Conservation (phyloP, 2,797 vertebrate genomes). For the Salmo trutta region DNA sequence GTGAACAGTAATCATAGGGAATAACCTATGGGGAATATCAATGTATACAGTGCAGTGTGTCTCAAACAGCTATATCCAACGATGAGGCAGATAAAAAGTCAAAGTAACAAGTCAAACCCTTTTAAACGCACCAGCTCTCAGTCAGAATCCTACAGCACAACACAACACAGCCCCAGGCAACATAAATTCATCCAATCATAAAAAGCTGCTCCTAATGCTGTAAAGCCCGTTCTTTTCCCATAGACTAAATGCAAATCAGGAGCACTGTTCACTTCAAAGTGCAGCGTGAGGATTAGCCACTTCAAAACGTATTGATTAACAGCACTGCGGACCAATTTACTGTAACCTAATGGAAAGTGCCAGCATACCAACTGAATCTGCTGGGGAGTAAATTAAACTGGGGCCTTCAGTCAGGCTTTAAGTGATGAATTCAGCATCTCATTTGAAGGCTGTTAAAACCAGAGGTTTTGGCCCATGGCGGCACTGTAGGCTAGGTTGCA, state of each 20-base stretch:
- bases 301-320: constrained; percentile 28
- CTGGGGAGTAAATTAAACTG: constrained; percentile 22
- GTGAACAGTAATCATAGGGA: too few relatives aligned
- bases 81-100: too few relatives aligned
- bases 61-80: too few relatives aligned
- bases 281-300: constrained; percentile 22
- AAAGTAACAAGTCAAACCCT: too few relatives aligned
- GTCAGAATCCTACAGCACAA: background rate
- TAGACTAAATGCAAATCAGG: constrained; percentile 3
- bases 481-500: background rate
- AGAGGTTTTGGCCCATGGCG: background rate
- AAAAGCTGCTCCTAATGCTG: background rate
- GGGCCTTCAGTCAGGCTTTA: constrained; percentile 14
- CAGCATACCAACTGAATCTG: background rate
- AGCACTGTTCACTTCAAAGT: constrained; percentile 13
- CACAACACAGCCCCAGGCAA: constrained; percentile 2
- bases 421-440: constrained; percentile 9
- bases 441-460: background rate
- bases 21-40: too few relatives aligned
- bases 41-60: too few relatives aligned
- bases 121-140: too few relatives aligned
- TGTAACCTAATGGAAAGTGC: background rate
- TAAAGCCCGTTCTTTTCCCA: background rate
- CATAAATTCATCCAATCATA: constrained; percentile 5
- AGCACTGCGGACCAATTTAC: constrained; percentile 12